Percentiles rank a stretch among this genome's conserved stretches.
Conservation (phyloP, 2,113 vertebrate species). For the Tursiops truncatus region DNA sequence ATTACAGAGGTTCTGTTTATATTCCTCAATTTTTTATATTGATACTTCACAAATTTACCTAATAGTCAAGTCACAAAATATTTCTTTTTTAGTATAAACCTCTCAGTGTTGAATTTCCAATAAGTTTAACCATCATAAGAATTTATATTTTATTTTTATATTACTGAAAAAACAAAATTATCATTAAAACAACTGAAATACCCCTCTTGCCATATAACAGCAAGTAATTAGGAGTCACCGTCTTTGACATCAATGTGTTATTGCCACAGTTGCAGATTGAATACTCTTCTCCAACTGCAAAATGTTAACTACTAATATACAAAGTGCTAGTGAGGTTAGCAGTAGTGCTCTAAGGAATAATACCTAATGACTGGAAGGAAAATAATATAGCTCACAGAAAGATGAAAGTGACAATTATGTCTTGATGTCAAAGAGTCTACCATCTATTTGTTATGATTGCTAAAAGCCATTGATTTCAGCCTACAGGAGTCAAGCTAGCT, state of each 20-base stretch:
- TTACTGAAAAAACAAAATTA: neutral
- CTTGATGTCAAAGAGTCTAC: neutral
- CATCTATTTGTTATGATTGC: neutral
- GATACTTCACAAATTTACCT: neutral
- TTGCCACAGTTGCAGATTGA: neutral
- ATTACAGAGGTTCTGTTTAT: slow-evolving; percentile 16
- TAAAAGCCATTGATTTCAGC: neutral
- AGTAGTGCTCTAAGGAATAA: neutral
- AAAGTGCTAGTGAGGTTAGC: neutral
- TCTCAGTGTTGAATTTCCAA: neutral
- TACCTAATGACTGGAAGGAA: neutral
- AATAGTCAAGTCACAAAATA: neutral
- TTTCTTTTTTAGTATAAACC: neutral
- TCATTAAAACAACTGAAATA: neutral
- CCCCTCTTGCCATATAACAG: fast-evolving
- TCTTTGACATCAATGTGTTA: neutral
- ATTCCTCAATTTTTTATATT: neutral
- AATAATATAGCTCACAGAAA: neutral
- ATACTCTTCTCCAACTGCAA: neutral
- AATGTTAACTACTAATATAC: neutral
- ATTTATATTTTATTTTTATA: neutral
- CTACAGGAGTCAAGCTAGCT: neutral
- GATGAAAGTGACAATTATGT: neutral
- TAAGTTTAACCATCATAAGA: neutral
- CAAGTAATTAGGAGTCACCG: neutral